A percentile compares a stretch with the other conserved stretches of the same genome.
phyloP scores from a whole-genome alignment of 2,113 vertebrate species.

The Phyllopteryx taeniolatus region DNA sequence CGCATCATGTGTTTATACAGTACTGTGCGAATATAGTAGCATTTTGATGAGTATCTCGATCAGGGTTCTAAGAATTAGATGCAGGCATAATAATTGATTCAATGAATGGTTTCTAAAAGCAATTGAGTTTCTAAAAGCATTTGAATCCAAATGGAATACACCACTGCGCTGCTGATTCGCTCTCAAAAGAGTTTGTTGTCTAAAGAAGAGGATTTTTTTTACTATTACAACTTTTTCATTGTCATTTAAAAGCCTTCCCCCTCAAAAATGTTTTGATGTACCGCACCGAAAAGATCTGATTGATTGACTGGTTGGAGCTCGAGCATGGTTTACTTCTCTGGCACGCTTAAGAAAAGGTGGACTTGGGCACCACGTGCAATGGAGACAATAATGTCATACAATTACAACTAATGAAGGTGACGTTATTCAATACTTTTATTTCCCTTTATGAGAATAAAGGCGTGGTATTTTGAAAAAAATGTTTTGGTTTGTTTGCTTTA shows the following conservation, averaged over 20 bases:
- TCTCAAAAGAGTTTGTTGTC: neutral
- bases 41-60: neutral
- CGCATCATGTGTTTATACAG: neutral
- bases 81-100: neutral
- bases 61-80: neutral
- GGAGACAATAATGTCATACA: no score
- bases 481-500: no score
- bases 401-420: no score
- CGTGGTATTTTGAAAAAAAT: no score
- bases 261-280: no score
- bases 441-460: no score
- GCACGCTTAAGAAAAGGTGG: neutral
- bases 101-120: neutral
- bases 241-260: no score
- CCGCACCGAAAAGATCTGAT: neutral
- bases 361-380: no score
- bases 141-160: neutral
- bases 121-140: neutral
- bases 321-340: neutral
- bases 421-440: no score
- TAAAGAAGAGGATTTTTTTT: neutral
- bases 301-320: neutral
- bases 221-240: no score
- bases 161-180: neutral
- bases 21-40: neutral